These are phyloP conservation scores for Brachionus angularis DNA, from an alignment of 1,140 invertebrate genomes.

Conservation along the genomic window DNA sequence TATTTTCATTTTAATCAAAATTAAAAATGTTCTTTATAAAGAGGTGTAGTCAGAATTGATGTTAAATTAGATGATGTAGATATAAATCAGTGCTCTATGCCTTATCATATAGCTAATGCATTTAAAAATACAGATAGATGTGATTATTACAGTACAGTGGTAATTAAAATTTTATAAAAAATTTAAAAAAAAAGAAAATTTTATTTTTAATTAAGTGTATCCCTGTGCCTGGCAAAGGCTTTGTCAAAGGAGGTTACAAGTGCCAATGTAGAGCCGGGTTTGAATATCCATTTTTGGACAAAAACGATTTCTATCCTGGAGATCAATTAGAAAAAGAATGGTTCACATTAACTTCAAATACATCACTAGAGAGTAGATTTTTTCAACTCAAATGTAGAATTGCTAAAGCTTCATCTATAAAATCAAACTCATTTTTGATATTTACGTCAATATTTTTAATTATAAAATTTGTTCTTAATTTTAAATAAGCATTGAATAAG, in stretches of 20 bases:
- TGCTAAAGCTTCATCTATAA: slow-evolving; percentile 36
- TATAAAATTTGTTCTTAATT: background rate
- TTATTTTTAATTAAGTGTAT: slow-evolving; percentile 42
- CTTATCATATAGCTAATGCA: slow-evolving; percentile 79
- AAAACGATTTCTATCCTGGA: slow-evolving; percentile 41
- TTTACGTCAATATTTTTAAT: background rate
- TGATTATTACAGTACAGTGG: slow-evolving; percentile 81
- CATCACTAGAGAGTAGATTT: slow-evolving; percentile 15
- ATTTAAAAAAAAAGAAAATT: slow-evolving; percentile 46
- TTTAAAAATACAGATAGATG: slow-evolving; percentile 94
- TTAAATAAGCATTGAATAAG: background rate
- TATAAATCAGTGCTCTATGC: slow-evolving; percentile 86
- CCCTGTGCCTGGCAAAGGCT: slow-evolving; percentile 60
- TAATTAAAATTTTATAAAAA: slow-evolving; percentile 64
- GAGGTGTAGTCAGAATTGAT: slow-evolving; percentile 86
- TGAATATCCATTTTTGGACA: slow-evolving; percentile 77
- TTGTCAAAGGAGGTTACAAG: slow-evolving; percentile 90
- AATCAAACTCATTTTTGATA: slow-evolving; percentile 26
- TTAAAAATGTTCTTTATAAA: slow-evolving; percentile 60
- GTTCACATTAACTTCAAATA: slow-evolving; percentile 30
- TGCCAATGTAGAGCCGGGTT: slow-evolving; percentile 94
- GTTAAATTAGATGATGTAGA: slow-evolving; percentile 83
- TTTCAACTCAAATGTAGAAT: slow-evolving; percentile 43
- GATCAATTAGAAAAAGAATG: slow-evolving; percentile 43
- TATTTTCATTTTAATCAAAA: background rate